These are phyloP conservation scores for Drosophila kokeensis DNA, from an alignment of 2,888 invertebrate genomes.

Conservation along the genomic window DNA sequence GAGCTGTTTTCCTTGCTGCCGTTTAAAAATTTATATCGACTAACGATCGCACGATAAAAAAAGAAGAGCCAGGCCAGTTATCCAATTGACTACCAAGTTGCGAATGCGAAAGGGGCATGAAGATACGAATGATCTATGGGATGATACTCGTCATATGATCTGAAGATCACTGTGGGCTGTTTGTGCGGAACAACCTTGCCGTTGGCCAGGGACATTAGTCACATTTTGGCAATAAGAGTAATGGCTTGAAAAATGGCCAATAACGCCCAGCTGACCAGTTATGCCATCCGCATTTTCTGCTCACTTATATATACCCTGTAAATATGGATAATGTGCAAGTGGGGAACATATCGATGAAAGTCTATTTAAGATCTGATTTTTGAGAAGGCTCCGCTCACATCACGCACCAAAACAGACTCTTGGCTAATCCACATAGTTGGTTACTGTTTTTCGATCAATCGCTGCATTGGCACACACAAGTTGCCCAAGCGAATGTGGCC, in stretches of 20 bases:
- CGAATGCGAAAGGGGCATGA: slow-evolving; percentile 15
- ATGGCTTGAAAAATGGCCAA: slow-evolving; percentile 58
- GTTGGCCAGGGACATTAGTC: slow-evolving; percentile 52
- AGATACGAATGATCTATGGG: slow-evolving; percentile 44
- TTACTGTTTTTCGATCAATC: slow-evolving; percentile 23
- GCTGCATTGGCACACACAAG: slow-evolving; percentile 42
- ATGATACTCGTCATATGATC: slow-evolving; percentile 20
- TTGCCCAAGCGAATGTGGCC: slow-evolving; percentile 41
- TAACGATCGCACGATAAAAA: slow-evolving; percentile 47
- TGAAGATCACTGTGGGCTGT: slow-evolving; percentile 31
- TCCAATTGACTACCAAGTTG: slow-evolving; percentile 45
- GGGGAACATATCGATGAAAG: background rate
- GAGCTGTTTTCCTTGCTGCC: slow-evolving; percentile 44
- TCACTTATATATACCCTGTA: slow-evolving; percentile 32
- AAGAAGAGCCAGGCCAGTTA: slow-evolving; percentile 41
- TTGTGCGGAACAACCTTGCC: slow-evolving; percentile 58
- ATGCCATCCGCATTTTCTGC: slow-evolving; percentile 13
- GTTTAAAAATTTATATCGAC: slow-evolving; percentile 56
- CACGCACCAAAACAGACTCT: slow-evolving; percentile 30
- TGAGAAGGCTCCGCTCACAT: background rate
- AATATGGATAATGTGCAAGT: background rate
- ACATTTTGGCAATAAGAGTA: slow-evolving; percentile 40
- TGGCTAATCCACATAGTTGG: slow-evolving; percentile 55
- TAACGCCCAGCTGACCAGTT: slow-evolving; percentile 44
- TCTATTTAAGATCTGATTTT: background rate